These are phyloP conservation scores for Climacteris rufus DNA, from an alignment of 2,113 vertebrate species.

Conservation along the genomic window DNA sequence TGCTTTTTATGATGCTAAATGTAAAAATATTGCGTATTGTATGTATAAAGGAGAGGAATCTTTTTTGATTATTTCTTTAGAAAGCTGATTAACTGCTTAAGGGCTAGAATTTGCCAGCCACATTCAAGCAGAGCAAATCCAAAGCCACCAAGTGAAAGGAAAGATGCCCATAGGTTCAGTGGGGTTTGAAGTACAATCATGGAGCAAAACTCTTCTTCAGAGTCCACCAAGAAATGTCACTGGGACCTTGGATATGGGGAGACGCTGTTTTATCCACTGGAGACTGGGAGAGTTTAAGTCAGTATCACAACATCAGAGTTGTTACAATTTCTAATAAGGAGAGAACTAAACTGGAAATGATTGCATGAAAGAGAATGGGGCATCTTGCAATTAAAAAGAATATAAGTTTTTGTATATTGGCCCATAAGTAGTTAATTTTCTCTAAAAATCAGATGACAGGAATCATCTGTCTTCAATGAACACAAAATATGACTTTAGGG, in stretches of 20 bases:
- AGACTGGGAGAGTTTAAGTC: not conserved
- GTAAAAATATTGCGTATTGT: slow-evolving; percentile 62
- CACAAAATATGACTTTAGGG: not conserved
- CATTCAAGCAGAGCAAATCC: not conserved
- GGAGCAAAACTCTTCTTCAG: not conserved
- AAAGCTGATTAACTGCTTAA: slow-evolving; percentile 24
- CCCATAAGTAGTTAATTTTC: not conserved
- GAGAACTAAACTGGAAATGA: not conserved
- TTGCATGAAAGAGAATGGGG: not conserved
- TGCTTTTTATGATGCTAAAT: slow-evolving; percentile 73
- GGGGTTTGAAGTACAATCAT: not conserved
- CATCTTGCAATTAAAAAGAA: not conserved
- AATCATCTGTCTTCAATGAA: not conserved
- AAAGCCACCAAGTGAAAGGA: not conserved
- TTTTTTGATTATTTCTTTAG: slow-evolving; percentile 54
- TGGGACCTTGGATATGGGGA: not conserved
- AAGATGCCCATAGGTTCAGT: not conserved
- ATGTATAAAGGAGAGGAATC: slow-evolving; percentile 56
- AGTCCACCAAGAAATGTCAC: not conserved
- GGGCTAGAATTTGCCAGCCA: slow-evolving; percentile 29
- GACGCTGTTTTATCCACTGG: not conserved
- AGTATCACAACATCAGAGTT: not conserved
- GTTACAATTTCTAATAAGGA: not conserved
- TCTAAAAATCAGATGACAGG: not conserved
- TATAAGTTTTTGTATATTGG: not conserved